phyloP scores from a whole-genome alignment of 2,113 vertebrate species.

The Myocastor coypus region DNA sequence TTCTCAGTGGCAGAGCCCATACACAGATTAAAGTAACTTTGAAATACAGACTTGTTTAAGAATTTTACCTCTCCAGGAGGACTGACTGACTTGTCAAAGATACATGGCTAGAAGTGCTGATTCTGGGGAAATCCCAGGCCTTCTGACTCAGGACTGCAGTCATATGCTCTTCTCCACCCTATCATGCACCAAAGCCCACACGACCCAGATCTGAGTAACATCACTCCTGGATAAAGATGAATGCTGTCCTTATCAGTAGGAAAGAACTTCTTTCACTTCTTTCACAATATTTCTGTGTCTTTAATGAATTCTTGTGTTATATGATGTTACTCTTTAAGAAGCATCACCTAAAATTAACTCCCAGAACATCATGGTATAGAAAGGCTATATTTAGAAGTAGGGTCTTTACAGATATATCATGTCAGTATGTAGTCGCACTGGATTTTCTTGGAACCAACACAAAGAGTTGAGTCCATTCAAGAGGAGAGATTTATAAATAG shows the following conservation, averaged over 20 bases:
- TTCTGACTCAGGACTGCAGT: fast-evolving
- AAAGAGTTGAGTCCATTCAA: no score
- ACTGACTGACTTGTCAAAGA: neutral
- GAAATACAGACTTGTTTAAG: neutral
- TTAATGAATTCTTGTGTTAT: neutral
- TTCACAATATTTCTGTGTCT: fast-evolving
- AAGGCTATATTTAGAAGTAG: neutral
- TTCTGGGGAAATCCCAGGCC: fast-evolving
- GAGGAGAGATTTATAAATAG: neutral
- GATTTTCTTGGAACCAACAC: no score
- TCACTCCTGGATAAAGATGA: no score
- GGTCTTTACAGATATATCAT: neutral
- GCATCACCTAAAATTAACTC: fast-evolving
- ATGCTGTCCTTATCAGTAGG: neutral
- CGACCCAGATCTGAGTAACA: fast-evolving
- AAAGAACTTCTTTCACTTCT: neutral
- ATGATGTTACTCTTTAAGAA: fast-evolving
- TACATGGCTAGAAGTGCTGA: no score
- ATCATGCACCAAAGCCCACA: fast-evolving
- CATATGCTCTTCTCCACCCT: fast-evolving
- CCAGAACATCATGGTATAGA: neutral
- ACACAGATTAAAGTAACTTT: no score
- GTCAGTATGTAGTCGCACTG: fast-evolving
- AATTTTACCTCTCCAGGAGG: no score
- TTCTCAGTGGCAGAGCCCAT: fast-evolving